Conservation (phyloP, 53 echinoderm and acorn worm genomes). For the Astropecten irregularis region DNA sequence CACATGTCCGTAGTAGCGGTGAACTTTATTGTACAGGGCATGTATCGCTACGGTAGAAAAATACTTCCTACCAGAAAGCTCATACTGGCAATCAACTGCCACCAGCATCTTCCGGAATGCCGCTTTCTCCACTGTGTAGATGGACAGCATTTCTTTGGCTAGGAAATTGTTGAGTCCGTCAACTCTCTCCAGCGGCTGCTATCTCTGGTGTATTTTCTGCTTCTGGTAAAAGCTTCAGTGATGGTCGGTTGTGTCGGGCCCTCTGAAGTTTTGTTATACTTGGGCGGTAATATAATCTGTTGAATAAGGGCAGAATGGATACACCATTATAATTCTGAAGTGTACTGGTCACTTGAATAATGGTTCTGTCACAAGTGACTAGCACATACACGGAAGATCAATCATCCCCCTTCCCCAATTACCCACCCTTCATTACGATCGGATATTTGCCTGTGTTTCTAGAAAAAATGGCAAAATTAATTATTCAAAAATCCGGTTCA, state of each 20-base stretch:
- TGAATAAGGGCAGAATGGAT: too few species aligned
- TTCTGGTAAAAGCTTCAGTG: neutral
- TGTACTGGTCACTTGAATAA: too few species aligned
- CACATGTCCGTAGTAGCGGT: constrained; percentile 46
- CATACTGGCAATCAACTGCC: constrained; percentile 35
- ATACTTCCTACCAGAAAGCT: neutral
- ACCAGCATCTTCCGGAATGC: constrained; percentile 25
- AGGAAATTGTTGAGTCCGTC: constrained; percentile 40
- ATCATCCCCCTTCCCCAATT: too few species aligned
- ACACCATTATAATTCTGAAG: too few species aligned
- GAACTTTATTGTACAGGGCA: constrained; percentile 1
- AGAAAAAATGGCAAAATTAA: too few species aligned
- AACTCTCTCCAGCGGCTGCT: constrained; percentile 16
- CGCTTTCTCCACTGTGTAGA: constrained; percentile 3
- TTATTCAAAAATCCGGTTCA: too few species aligned
- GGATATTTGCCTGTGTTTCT: too few species aligned
- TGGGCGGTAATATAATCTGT: too few species aligned
- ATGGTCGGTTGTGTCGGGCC: neutral
- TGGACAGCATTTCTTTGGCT: constrained; percentile 43
- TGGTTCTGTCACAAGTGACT: too few species aligned
- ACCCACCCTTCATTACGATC: too few species aligned
- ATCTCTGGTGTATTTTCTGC: neutral
- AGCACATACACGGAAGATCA: too few species aligned
- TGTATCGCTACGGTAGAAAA: constrained; percentile 26
- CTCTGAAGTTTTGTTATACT: too few species aligned